Evolutionary conservation across 2,797 vertebrate species (phyloP), one percentile per base, ranked within the genome.

Genomic region (Gobionotothen gibberifrons): DNA sequence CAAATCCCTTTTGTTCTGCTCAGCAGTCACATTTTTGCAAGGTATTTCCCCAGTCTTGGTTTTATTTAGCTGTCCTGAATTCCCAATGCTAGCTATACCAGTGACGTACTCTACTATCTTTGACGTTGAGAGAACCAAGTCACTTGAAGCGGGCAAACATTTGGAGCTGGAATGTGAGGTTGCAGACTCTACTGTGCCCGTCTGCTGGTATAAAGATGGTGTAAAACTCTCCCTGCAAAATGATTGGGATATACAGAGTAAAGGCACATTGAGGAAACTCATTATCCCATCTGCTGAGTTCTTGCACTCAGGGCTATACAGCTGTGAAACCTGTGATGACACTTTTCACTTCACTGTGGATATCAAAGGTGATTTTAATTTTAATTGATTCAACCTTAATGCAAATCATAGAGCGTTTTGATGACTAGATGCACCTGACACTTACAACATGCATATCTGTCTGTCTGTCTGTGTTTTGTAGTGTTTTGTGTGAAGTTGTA

Each of bases 121-220:
- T 86, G 95, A 95, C 57, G 79, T 75, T 89, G 94, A 94, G 88
- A 92, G 83, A 93, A 90, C 82, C 85, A 92, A 89, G 88, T 91
- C 90, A 69, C 81, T 93, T 76, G 92, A 95, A 86, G 92, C 79
- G 0, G 96, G 96, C 60, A 93, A 95, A 78, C 94, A 88, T 0
- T 92, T 98, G 93, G 90, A 89, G 19, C 94, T 98, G 90, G 83
- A 83, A 87, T 97, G 95, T 75, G 94, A 97, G 84, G 91, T 97
- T 79, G 96, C 96, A 81, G 92, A 95, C 12, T 90, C 83, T 0
- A 87, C 90, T 16, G 93, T 93, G 0, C 83, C 88, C 0, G 95
- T 96, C 81, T 74, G 5, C 88, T 97, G 97, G 96, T 90, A 89
- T 90, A 96, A 96, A 92, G 95, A 97, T 0, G 96, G 94, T 5